phyloP scores from a whole-genome alignment of 2,797 vertebrate species.

The Lacerta agilis region DNA sequence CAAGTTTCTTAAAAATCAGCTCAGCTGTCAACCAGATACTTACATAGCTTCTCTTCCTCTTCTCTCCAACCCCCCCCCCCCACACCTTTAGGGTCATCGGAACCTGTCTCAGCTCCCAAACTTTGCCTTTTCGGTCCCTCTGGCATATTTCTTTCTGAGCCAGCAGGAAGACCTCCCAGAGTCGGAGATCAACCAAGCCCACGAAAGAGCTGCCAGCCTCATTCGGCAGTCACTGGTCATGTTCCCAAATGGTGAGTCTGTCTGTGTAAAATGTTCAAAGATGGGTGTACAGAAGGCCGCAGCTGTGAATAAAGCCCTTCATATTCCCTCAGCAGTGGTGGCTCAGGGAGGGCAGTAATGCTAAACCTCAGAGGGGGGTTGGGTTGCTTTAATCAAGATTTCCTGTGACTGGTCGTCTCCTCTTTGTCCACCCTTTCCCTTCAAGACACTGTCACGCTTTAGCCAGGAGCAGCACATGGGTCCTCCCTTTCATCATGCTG shows the following conservation, averaged over 20 bases:
- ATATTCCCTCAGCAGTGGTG: neutral
- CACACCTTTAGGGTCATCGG: constrained; percentile 83
- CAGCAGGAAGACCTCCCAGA: constrained; percentile 86
- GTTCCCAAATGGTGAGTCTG: constrained; percentile 91
- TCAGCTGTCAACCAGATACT: neutral
- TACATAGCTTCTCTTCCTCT: neutral
- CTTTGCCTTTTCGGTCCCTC: constrained; percentile 92
- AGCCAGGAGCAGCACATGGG: neutral
- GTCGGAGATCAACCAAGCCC: constrained; percentile 77
- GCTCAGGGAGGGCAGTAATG: neutral
- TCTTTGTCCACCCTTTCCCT: neutral
- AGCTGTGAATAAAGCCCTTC: fast-evolving
- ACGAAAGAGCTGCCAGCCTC: constrained; percentile 80
- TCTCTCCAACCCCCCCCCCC: neutral
- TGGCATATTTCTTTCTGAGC: constrained; percentile 91
- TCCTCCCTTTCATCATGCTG: neutral
- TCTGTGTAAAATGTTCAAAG: neutral
- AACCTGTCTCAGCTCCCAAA: constrained; percentile 98
- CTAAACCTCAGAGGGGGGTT: neutral
- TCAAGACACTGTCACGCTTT: neutral
- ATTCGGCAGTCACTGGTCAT: constrained; percentile 89
- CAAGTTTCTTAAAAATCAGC: neutral
- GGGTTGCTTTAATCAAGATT: neutral
- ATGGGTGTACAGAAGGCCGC: neutral
- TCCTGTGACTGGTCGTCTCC: neutral